Evolutionary conservation across 2,888 invertebrate genomes (phyloP).

Genomic region (Trissolcus japonicus): DNA sequence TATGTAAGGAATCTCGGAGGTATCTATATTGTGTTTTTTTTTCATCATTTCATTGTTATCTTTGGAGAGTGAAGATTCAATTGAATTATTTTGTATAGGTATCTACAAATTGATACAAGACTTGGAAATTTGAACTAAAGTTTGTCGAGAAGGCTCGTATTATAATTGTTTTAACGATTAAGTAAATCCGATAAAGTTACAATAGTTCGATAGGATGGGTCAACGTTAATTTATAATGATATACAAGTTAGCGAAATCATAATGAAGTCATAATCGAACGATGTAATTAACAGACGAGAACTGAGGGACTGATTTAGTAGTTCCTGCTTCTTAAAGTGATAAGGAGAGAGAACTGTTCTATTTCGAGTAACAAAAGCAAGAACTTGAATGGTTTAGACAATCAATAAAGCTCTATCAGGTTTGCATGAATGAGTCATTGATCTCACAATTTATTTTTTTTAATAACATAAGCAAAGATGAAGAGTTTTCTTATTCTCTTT

Average conservation of each 20-base stretch:
- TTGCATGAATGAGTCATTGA: constrained; percentile 52
- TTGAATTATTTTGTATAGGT: no score
- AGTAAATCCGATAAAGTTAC: background rate
- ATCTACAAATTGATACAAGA: no score
- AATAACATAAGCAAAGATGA: no score
- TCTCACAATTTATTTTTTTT: constrained; percentile 39
- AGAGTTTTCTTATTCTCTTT: background rate
- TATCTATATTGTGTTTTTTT: no score
- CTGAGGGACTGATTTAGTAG: constrained; percentile 49
- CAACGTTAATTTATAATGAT: constrained; percentile 8
- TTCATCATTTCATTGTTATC: no score
- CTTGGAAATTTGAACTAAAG: background rate
- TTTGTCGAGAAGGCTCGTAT: no score
- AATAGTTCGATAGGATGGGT: background rate
- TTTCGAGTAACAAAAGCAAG: constrained; percentile 55
- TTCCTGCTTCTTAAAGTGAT: constrained; percentile 56
- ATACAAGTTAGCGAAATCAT: constrained; percentile 36
- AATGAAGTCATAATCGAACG: constrained; percentile 43
- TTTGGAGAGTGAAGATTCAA: no score
- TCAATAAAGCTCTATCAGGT: constrained; percentile 57
- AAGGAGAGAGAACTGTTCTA: constrained; percentile 52
- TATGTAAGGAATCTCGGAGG: no score
- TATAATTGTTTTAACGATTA: no score
- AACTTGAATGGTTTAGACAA: constrained; percentile 47
- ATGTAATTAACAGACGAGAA: constrained; percentile 54